These are phyloP conservation scores for Hydrocynus forskahlii DNA, from an alignment of 2,797 vertebrate species.

Conservation along the genomic window DNA sequence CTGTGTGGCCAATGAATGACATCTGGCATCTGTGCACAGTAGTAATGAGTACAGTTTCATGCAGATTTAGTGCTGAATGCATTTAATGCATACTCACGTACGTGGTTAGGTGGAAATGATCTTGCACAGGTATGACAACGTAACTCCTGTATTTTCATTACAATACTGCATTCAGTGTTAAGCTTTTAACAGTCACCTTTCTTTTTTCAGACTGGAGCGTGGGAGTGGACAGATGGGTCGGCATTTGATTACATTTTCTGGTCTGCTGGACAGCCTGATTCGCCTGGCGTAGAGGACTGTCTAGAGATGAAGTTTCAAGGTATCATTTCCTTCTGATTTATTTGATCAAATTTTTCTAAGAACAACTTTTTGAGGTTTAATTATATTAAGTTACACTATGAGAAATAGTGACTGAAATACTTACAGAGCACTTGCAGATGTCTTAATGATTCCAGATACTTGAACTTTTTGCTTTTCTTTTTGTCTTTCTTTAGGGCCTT, in stretches of 20 bases:
- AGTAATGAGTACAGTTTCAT: background rate
- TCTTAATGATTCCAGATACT: background rate
- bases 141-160: background rate
- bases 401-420: too few relatives aligned
- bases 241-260: background rate
- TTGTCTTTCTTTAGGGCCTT: background rate
- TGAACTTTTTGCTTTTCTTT: background rate
- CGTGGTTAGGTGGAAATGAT: constrained; percentile 17
- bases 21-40: constrained; percentile 38
- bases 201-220: background rate
- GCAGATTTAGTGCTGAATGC: background rate
- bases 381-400: too few relatives aligned
- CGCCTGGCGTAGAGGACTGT: background rate
- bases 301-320: background rate
- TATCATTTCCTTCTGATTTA: background rate
- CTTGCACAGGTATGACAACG: background rate
- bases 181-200: background rate
- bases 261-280: background rate
- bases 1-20: background rate
- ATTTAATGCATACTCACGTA: background rate
- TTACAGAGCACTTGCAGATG: too few relatives aligned
- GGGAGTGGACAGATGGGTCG: background rate
- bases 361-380: too few relatives aligned
- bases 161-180: background rate
- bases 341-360: too few relatives aligned